Evolutionary conservation across 2,113 vertebrate species (phyloP).

Genomic region (Gopherus evgoodei): DNA sequence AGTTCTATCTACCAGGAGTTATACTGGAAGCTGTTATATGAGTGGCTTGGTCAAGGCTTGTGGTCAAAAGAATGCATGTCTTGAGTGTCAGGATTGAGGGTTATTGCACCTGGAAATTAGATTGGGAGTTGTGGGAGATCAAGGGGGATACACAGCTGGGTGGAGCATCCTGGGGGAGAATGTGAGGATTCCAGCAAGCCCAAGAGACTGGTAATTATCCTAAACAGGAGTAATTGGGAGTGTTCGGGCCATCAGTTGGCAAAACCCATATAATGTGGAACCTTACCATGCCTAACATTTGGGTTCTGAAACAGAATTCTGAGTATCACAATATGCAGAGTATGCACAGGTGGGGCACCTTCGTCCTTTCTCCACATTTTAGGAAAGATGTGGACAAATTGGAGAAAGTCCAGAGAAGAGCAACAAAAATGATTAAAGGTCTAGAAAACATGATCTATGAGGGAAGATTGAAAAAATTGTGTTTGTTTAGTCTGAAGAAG

Average conservation of each 20-base stretch:
- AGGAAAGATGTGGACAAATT: too few species aligned
- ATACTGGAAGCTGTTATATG: background rate
- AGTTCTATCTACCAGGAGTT: background rate
- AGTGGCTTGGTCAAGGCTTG: background rate
- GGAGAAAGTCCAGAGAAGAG: too few species aligned
- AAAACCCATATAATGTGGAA: background rate
- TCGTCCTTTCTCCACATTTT: background rate
- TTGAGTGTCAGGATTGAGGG: background rate
- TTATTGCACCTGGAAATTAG: background rate
- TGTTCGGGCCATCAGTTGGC: background rate
- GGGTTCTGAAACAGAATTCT: background rate
- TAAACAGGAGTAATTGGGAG: background rate
- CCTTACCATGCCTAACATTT: background rate
- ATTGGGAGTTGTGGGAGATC: background rate
- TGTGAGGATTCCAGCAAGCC: background rate
- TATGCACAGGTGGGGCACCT: background rate
- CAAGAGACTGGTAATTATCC: too few species aligned
- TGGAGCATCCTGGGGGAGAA: background rate
- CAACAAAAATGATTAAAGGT: too few species aligned
- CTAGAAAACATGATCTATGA: too few species aligned
- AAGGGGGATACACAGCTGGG: too few species aligned
- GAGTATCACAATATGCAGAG: background rate
- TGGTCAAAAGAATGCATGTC: background rate
- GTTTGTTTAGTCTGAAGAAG: too few species aligned
- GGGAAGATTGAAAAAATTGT: too few species aligned